Base-by-base conservation (phyloP, 2,797 vertebrate species). In the Macropus fuliginosus region DNA sequence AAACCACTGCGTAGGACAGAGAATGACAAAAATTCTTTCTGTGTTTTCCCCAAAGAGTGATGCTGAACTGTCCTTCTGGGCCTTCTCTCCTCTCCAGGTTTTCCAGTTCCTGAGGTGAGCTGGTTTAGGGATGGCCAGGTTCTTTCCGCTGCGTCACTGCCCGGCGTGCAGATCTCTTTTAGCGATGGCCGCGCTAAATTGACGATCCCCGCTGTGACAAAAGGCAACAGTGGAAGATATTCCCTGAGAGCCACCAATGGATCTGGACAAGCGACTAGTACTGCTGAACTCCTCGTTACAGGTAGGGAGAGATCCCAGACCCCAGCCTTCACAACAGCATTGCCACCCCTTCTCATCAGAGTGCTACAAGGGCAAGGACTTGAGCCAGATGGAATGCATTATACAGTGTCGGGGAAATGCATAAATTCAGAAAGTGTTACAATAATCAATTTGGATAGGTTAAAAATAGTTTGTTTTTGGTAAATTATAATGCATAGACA, bases 41-140 rank as follows among this genome's bases (percentile, higher is more conserved):
- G 28, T 12, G 12, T 56, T 14, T 74, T 46, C 16, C 1, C 18
- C 54, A 4, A 54, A 94, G 91, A 40, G 0, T 91, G 56, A 94
- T 28, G 2, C 31, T n/a, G 29, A 31, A 5, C 9, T 96, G 4
- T 91, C 16, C 93, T 96, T n/a, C 18, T 94, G 46, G 92, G 3
- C 56, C 6, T 55, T 40, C 57, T 0, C 81, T 94, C 94, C 12
- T 13, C 62, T 96, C 3, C 93, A 99, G 99, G 99, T 99, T 99
- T 98, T 98, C 99, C 99, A 99, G 99, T 99, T 99, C 99, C 99
- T 98, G 99, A 99, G 99, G 99, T 99, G 99, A 99, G 99, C 99
- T 99, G 99, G 99, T 99, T 99, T 98, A 99, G 99, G 99, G 99
- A 99, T 99, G 99, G 99, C 99, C 99, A 99, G 99, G 99, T 99